Evolutionary conservation across 2,797 vertebrate species (phyloP).

Genomic region (Gallinago nigripennis): DNA sequence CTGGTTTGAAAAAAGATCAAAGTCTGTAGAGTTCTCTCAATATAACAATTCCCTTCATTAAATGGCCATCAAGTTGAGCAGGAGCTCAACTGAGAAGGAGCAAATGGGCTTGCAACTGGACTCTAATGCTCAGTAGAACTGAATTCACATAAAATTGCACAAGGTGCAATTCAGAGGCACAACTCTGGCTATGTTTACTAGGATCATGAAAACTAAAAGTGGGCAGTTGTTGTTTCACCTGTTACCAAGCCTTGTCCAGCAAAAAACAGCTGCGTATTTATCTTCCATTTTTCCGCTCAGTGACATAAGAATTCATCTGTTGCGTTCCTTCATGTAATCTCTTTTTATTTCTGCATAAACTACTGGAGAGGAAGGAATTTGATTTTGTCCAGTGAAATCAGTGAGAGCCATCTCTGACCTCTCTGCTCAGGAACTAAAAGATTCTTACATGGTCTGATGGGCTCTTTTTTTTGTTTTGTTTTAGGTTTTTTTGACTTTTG

Average conservation of each 20-base stretch:
- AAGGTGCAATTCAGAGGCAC: neutral
- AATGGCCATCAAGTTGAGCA: neutral
- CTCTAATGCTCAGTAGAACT: neutral
- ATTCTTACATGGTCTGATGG: neutral
- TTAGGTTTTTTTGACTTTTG: neutral
- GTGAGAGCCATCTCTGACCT: neutral
- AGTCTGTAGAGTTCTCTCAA: neutral
- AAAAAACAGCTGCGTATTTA: conserved; percentile 38
- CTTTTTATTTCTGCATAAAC: neutral
- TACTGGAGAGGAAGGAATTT: neutral
- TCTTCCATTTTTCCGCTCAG: neutral
- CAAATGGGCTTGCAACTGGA: neutral
- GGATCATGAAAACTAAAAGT: neutral
- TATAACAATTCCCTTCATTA: neutral
- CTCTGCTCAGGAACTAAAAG: neutral
- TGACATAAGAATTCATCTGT: neutral
- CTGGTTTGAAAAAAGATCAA: neutral
- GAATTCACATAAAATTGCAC: neutral
- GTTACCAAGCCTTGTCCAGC: neutral
- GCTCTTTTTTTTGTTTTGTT: neutral
- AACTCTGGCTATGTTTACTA: neutral
- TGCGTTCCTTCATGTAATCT: neutral
- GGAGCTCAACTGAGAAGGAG: neutral
- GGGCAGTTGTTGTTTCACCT: conserved; percentile 39
- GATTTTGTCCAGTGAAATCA: neutral